Percentiles rank a stretch among this genome's conserved stretches.
Evolutionary conservation across 1,140 invertebrate genomes (phyloP).

Genomic region (Adoxophyes honmai): DNA sequence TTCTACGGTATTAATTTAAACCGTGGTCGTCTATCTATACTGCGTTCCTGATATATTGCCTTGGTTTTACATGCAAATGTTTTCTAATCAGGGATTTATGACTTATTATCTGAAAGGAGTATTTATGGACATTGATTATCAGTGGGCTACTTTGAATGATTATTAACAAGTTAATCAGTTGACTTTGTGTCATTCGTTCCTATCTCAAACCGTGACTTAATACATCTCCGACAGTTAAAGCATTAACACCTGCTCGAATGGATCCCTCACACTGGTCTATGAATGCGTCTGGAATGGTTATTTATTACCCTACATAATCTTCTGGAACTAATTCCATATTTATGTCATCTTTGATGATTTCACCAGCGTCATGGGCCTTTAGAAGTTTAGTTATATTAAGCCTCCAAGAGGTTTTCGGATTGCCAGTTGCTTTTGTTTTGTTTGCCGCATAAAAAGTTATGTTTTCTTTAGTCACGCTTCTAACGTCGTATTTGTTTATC

Average conservation of each 20-base stretch:
- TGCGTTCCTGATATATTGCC: no score
- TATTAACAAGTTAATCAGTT: not conserved
- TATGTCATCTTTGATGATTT: conserved; percentile 6
- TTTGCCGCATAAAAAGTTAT: no score
- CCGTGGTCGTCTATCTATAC: no score
- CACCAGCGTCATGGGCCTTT: no score
- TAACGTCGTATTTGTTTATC: not conserved
- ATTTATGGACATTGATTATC: no score
- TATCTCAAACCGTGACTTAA: conserved; percentile 5
- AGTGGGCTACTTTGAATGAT: not conserved
- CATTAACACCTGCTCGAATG: conserved; percentile 4
- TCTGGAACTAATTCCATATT: conserved; percentile 3
- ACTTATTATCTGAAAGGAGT: no score
- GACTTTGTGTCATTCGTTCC: not conserved
- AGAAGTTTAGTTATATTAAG: no score
- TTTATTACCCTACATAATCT: conserved; percentile 5
- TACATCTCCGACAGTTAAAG: conserved; percentile 4
- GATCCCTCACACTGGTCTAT: not conserved
- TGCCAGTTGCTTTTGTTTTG: no score
- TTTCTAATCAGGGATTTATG: no score
- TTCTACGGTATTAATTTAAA: conserved; percentile 18
- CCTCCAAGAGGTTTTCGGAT: no score
- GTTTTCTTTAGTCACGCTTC: not conserved
- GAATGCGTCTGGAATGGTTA: not conserved
- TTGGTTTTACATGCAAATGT: no score